phyloP scores from a whole-genome alignment of 1,140 invertebrate genomes.

The Camponotus floridanus region DNA sequence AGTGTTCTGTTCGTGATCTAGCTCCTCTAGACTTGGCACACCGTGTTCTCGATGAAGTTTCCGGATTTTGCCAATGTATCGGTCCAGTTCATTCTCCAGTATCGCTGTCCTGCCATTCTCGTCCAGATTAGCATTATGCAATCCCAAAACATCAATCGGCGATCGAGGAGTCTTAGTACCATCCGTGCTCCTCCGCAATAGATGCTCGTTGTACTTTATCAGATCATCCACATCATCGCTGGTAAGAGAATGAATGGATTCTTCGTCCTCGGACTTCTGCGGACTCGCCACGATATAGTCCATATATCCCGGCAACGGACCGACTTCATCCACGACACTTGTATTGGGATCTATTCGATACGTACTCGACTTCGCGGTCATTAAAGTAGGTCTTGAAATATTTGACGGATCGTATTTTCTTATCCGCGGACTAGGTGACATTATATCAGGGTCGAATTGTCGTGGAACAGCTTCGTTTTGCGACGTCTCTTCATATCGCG shows the following conservation, averaged over 20 bases:
- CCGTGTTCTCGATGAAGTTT: constrained; percentile 74
- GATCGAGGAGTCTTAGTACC: neutral
- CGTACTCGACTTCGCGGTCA: neutral
- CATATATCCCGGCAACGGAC: constrained; percentile 43
- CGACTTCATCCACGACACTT: neutral
- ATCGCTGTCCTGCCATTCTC: constrained; percentile 22
- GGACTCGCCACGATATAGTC: constrained; percentile 37
- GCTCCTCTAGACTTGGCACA: constrained; percentile 73
- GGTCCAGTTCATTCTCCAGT: constrained; percentile 78
- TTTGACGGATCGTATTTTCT: neutral
- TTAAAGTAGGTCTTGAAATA: neutral
- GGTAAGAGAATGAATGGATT: constrained; percentile 12
- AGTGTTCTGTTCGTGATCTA: constrained; percentile 80
- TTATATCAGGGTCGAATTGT: constrained; percentile 1
- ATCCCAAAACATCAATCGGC: neutral
- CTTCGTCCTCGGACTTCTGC: constrained; percentile 6
- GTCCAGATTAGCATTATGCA: neutral
- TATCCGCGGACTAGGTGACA: neutral
- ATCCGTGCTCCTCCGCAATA: neutral
- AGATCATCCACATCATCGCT: constrained; percentile 32
- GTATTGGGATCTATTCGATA: neutral
- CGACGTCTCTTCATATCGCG: neutral
- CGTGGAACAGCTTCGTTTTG: neutral
- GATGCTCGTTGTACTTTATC: constrained; percentile 26
- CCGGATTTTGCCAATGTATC: constrained; percentile 80